Evolutionary conservation across 2,113 vertebrate species (phyloP).

Genomic region (Protomyctophum bolini): DNA sequence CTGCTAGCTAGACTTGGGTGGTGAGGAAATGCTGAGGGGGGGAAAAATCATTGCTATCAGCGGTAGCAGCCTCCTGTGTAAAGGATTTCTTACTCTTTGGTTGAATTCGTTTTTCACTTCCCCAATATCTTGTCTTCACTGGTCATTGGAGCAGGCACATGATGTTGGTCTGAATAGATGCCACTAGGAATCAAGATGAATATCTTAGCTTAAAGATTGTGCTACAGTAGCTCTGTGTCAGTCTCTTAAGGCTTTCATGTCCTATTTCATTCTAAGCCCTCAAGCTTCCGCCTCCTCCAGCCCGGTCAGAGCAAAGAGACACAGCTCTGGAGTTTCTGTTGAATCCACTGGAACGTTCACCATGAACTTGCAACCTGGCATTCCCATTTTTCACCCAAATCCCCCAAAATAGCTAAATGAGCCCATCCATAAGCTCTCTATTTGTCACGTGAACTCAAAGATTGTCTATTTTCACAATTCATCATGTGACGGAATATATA

Average conservation of each 20-base stretch:
- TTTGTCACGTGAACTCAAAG: too few relatives aligned
- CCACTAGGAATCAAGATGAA: conserved; percentile 49
- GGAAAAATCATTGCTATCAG: conserved; percentile 50
- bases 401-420: too few relatives aligned
- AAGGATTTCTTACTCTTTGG: conserved; percentile 58
- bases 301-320: conserved; percentile 12
- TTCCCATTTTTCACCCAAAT: too few relatives aligned
- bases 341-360: neutral
- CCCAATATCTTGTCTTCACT: conserved; percentile 51
- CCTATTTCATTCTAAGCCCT: conserved; percentile 19
- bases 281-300: conserved; percentile 7
- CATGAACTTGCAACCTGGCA: neutral
- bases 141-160: conserved; percentile 58
- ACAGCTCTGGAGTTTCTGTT: conserved; percentile 6
- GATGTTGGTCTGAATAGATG: conserved; percentile 47
- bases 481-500: too few relatives aligned
- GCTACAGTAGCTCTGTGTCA: conserved; percentile 9
- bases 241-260: conserved; percentile 20
- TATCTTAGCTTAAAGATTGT: conserved; percentile 27
- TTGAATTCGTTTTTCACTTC: conserved; percentile 53
- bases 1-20: conserved; percentile 22
- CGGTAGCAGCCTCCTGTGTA: conserved; percentile 52
- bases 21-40: conserved; percentile 21
- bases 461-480: too few relatives aligned
- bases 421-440: too few relatives aligned